Conservation (phyloP, 1,140 invertebrate species). For the Thaumetopoea pityocampa region DNA sequence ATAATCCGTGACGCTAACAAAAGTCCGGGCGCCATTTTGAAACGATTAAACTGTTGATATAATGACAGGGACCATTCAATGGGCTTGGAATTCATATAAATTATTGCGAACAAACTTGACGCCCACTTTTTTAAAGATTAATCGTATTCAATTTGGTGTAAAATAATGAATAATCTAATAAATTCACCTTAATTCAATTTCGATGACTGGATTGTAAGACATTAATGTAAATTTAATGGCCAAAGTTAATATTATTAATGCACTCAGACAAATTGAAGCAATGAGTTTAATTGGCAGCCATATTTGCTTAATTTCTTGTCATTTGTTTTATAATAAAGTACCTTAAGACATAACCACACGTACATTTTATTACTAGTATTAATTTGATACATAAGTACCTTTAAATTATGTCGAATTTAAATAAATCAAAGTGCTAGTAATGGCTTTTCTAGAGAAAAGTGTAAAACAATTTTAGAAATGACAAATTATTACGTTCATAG, state of each 20-base stretch:
- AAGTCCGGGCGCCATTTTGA: constrained; percentile 58
- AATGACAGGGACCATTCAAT: constrained; percentile 47
- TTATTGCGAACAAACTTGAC: constrained; percentile 30
- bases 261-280: neutral
- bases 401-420: too few relatives aligned
- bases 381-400: too few relatives aligned
- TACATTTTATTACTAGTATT: too few relatives aligned
- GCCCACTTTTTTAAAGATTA: constrained; percentile 25
- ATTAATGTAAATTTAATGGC: neutral
- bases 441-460: too few relatives aligned
- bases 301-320: too few relatives aligned
- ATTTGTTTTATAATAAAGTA: too few relatives aligned
- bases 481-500: too few relatives aligned
- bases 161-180: constrained; percentile 10
- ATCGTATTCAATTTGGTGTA: constrained; percentile 12
- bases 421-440: too few relatives aligned
- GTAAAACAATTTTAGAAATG: too few relatives aligned
- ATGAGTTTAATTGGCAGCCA: too few relatives aligned
- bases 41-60: constrained; percentile 48
- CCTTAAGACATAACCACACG: too few relatives aligned
- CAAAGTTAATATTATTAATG: neutral
- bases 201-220: constrained; percentile 6
- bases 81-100: constrained; percentile 48
- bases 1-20: constrained; percentile 67
- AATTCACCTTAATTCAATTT: constrained; percentile 10